Evolutionary conservation across 2,113 vertebrate species (phyloP).

Genomic region (Sebastes fasciatus): DNA sequence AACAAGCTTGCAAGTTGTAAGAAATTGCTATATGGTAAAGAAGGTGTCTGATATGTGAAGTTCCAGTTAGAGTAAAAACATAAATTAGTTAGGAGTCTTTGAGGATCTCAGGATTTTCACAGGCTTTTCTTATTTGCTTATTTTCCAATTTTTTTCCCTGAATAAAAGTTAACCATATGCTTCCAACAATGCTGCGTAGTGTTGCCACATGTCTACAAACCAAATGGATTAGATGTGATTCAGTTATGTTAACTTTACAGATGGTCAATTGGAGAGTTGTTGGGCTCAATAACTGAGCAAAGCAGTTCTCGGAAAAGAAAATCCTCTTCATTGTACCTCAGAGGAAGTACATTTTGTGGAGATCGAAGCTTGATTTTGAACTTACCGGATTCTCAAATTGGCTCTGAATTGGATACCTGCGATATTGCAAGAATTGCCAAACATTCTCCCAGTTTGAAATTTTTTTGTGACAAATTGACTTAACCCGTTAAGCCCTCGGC

Average conservation of each 20-base stretch:
- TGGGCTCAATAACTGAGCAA: too few species aligned
- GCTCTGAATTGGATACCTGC: background rate
- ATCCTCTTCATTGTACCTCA: too few species aligned
- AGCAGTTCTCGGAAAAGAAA: too few species aligned
- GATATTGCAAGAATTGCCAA: background rate
- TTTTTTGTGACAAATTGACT: background rate
- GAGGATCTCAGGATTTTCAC: too few species aligned
- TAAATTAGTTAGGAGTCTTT: too few species aligned
- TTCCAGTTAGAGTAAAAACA: background rate
- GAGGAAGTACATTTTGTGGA: too few species aligned
- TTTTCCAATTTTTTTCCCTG: background rate
- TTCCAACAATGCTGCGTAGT: background rate
- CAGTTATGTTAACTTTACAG: background rate
- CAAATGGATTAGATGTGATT: background rate
- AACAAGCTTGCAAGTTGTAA: background rate
- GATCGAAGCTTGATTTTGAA: too few species aligned
- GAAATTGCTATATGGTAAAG: background rate
- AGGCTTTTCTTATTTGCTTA: background rate
- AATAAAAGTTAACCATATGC: too few species aligned
- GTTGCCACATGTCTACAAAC: background rate
- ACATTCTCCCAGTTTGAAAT: background rate
- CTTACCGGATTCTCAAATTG: background rate
- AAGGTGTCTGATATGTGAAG: background rate
- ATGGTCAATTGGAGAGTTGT: background rate
- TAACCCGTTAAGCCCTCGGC: background rate